Percentiles rank a stretch among this genome's conserved stretches.
These are phyloP conservation scores for Lucilia sericata DNA, from an alignment of 1,140 invertebrate species.

Conservation along the genomic window DNA sequence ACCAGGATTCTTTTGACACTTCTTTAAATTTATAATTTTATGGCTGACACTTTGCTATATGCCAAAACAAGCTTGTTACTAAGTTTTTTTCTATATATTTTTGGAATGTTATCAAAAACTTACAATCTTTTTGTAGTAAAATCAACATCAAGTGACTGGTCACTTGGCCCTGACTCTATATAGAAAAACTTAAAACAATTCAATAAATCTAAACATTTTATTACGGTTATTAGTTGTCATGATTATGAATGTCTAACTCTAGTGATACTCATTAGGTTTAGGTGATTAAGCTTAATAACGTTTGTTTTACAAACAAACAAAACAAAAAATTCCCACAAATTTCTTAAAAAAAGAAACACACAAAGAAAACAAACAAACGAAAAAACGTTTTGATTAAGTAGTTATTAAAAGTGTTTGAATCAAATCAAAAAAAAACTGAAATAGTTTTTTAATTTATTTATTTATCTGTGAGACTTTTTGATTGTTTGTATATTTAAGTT, in stretches of 20 bases:
- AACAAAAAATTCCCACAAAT: constrained; percentile 10
- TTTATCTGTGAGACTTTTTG: not conserved
- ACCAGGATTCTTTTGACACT: no score
- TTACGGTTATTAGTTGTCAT: not conserved
- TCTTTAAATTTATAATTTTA: no score
- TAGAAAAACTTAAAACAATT: no score
- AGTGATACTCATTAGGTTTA: not conserved
- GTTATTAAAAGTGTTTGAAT: not conserved
- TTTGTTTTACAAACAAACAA: not conserved
- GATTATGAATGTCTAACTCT: not conserved
- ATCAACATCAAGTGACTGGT: no score
- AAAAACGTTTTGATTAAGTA: not conserved
- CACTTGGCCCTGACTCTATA: no score
- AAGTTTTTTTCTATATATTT: no score
- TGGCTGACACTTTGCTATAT: no score
- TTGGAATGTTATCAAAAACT: no score
- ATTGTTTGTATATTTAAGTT: not conserved
- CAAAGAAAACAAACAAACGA: not conserved
- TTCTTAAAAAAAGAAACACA: not conserved
- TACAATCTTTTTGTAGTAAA: no score
- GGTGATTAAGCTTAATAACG: not conserved
- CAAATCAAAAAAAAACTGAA: not conserved
- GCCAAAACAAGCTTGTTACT: no score
- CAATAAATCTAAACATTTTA: no score
- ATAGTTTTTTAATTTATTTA: not conserved